Base-by-base conservation (phyloP, 1,140 invertebrate species). In the Pseudachorutes palmiensis region DNA sequence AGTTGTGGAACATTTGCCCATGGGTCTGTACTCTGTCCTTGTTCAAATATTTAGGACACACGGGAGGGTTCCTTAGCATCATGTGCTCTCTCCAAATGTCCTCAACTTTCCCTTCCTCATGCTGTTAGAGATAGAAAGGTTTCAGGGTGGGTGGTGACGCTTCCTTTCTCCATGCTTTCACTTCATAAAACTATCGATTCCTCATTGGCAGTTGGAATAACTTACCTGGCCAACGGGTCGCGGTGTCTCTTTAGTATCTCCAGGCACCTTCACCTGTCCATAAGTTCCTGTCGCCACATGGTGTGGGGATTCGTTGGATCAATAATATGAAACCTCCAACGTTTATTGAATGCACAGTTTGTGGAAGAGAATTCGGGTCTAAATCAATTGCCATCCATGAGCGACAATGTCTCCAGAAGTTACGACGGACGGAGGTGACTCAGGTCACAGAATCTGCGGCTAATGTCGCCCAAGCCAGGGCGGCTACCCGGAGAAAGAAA, bases 401-500 rank as follows among this genome's bases (percentile, higher is more conserved):
- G 74, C 87, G 87, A 1, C 86, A 90, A 71, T 91, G 89, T 75
- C 74, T 90, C 31, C 83, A 86, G 74, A 89, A 88, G 75, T 89
- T 88, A 87, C 80, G 84, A 31, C 75, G 67, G 3, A 73, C 72
- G 3, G 72, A 74, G 64, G 69, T 70, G n/a, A n/a, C n/a, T n/a
- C n/a, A n/a, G n/a, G n/a, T n/a, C n/a, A n/a, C n/a, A 31, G 32
- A n/a, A 9, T 5, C 48, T 1, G 30, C 55, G 16, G 16, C 26
- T 61, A n/a, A n/a, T n/a, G 59, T 29, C 59, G 29, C 12, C n/a
- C 14, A 33, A 29, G 14, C 59, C 28, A 28, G 57, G n/a, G 24
- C n/a, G 26, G 31, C 5, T 24, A 64, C 19, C 62, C 9, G 5
- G 12, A 14, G 14, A 12, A 29, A 57, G 30, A 41, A 60, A 26